A percentile compares a stretch with the other conserved stretches of the same genome.
phyloP scores from a whole-genome alignment of 1,140 invertebrate species.

The Drosophila sp. region DNA sequence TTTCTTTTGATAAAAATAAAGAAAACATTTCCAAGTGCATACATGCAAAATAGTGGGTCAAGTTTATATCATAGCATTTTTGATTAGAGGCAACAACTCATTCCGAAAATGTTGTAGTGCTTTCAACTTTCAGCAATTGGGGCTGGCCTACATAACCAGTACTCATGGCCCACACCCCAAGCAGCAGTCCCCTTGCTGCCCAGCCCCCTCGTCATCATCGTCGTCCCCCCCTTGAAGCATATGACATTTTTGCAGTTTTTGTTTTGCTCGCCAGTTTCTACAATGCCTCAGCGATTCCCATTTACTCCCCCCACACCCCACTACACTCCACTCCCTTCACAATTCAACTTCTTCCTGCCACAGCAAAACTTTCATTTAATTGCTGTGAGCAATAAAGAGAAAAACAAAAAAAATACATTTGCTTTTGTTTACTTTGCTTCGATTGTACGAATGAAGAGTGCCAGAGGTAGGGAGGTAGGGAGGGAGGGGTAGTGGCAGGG shows the following conservation, averaged over 20 bases:
- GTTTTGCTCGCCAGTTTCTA: slow-evolving; percentile 78
- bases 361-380: slow-evolving; percentile 80
- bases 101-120: not conserved
- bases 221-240: slow-evolving; percentile 38
- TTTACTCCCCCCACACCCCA: not conserved
- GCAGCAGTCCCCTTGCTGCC: not conserved
- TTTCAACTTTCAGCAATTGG: slow-evolving; percentile 11
- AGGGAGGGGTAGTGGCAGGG: slow-evolving; percentile 24
- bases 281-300: slow-evolving; percentile 32
- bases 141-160: slow-evolving; percentile 9
- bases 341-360: slow-evolving; percentile 49
- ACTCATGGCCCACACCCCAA: slow-evolving; percentile 22
- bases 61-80: slow-evolving; percentile 57
- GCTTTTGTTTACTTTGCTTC: slow-evolving; percentile 79
- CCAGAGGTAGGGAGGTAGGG: not conserved
- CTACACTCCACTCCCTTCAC: not conserved
- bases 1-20: not conserved
- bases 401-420: slow-evolving; percentile 54
- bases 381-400: slow-evolving; percentile 57
- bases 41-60: slow-evolving; percentile 43
- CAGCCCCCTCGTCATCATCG: not conserved
- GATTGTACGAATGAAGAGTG: slow-evolving; percentile 51
- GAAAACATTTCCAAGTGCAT: slow-evolving; percentile 11
- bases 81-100: slow-evolving; percentile 7
- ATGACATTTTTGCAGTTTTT: slow-evolving; percentile 79